These are phyloP conservation scores for Pantelozetes paolii DNA, from an alignment of 2,888 invertebrate species.

Conservation along the genomic window DNA sequence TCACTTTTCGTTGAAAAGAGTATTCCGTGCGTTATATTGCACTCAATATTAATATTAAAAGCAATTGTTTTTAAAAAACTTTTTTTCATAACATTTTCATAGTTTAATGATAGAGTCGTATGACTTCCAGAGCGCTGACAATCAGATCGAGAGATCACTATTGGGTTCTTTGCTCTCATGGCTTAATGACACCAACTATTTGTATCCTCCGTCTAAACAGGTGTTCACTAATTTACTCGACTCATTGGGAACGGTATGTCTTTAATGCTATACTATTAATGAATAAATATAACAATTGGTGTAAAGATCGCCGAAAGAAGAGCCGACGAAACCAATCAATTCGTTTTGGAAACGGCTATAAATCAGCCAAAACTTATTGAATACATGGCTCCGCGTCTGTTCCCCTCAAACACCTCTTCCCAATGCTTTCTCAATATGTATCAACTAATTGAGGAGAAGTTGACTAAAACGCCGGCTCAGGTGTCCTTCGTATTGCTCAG, in stretches of 20 bases:
- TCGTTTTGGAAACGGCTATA: conserved; percentile 41
- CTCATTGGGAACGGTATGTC: conserved; percentile 25
- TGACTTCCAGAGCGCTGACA: conserved; percentile 7
- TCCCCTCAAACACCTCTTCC: conserved; percentile 34
- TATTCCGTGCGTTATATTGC: conserved; percentile 34
- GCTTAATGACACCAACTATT: conserved; percentile 22
- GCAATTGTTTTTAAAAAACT: neutral
- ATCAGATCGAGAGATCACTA: conserved; percentile 14
- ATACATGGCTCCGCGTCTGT: conserved; percentile 41
- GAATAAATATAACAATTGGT: neutral
- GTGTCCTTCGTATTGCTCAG: conserved; percentile 42
- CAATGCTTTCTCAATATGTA: conserved; percentile 42
- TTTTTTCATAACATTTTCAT: neutral
- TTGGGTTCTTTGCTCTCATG: conserved; percentile 12
- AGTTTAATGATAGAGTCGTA: neutral
- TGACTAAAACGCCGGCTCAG: conserved; percentile 38
- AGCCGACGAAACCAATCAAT: conserved; percentile 39
- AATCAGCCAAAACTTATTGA: conserved; percentile 37
- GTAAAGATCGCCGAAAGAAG: neutral
- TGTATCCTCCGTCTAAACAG: conserved; percentile 28
- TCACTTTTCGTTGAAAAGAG: conserved; percentile 39
- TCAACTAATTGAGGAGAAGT: conserved; percentile 37
- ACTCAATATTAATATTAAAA: neutral
- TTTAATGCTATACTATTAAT: neutral
- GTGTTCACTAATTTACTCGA: conserved; percentile 29